phyloP scores from a whole-genome alignment of 2,797 vertebrate genomes.

The Brachyalestes nurse region DNA sequence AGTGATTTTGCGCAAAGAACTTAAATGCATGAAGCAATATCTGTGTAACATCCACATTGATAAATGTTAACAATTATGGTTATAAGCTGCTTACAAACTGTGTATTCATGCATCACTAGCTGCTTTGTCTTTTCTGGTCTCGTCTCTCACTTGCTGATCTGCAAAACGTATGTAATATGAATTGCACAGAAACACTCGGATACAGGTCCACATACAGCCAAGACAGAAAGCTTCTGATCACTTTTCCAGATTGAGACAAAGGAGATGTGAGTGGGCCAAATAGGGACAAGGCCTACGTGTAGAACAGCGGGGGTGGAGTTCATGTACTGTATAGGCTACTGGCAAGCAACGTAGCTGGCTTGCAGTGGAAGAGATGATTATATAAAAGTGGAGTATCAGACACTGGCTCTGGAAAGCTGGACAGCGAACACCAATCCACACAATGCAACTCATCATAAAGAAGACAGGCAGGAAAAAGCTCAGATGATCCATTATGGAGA shows the following conservation, averaged over 20 bases:
- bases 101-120: background rate
- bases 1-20: no score
- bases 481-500: slow-evolving; percentile 5
- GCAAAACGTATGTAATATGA: background rate
- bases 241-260: slow-evolving; percentile 20
- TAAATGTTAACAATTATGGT: no score
- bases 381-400: slow-evolving; percentile 28
- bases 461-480: slow-evolving; percentile 25
- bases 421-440: slow-evolving; percentile 13
- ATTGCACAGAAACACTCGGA: background rate
- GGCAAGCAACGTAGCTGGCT: background rate
- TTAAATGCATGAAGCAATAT: no score
- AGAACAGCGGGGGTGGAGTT: background rate
- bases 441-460: slow-evolving; percentile 16
- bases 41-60: no score
- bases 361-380: slow-evolving; percentile 5
- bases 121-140: background rate
- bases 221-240: background rate
- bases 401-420: slow-evolving; percentile 41
- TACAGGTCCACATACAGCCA: background rate
- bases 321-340: background rate
- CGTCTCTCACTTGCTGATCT: background rate
- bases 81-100: background rate
- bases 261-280: background rate
- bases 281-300: background rate